Evolutionary conservation across 2,113 vertebrate species (phyloP).

Genomic region (Cardinalis cardinalis): DNA sequence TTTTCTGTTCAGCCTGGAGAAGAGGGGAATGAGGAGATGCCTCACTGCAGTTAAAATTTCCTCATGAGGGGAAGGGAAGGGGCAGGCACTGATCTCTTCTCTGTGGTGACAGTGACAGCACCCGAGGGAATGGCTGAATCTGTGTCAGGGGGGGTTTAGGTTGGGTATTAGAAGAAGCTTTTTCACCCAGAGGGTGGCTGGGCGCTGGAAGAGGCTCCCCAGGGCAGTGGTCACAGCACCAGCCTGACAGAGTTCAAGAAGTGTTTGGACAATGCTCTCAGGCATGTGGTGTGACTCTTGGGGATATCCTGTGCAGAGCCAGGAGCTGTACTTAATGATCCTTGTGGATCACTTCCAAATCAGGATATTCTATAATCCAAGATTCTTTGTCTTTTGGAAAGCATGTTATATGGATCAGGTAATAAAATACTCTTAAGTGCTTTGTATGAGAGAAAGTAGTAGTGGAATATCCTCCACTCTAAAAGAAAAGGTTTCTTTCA

Average conservation of each 20-base stretch:
- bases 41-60: background rate
- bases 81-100: background rate
- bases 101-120: too few species aligned
- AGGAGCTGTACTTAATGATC: background rate
- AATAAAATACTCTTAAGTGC: background rate
- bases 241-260: background rate
- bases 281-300: background rate
- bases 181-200: too few species aligned
- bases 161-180: accelerated
- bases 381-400: background rate
- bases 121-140: too few species aligned
- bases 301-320: background rate
- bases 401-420: background rate
- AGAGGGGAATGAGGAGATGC: too few species aligned
- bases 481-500: background rate
- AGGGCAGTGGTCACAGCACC: too few species aligned
- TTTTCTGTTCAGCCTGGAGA: background rate
- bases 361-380: background rate
- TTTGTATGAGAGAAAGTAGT: background rate
- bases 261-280: accelerated
- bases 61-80: background rate
- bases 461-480: background rate
- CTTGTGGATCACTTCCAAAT: too few species aligned
- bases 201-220: too few species aligned
- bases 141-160: too few species aligned